Base-by-base conservation (phyloP, 2,888 invertebrate genomes). In the Monopis laevigella region DNA sequence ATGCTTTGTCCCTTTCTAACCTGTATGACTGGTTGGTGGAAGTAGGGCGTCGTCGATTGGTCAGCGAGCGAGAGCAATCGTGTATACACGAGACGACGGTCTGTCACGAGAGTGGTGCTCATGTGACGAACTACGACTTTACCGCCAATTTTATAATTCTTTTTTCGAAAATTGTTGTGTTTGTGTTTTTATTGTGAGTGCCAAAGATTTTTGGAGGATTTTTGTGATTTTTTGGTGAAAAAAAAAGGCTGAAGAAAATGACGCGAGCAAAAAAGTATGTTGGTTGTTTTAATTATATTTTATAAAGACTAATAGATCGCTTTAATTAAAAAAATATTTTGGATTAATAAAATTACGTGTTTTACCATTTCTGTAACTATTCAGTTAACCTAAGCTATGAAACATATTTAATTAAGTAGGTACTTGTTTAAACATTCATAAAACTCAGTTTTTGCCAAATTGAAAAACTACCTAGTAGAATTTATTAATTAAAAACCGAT, bases 51-150 rank as follows among this genome's bases (percentile, higher is more conserved):
- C 12, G 29, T 29, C 12, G 29, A 12, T 29, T 7, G 11, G 29
- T 29, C 11, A 12, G 14, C 10, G 32, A 16, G 32, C 14, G 32
- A 32, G 32, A 32, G 17, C 17, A 32, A 32, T 17, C 17, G n/a
- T 32, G n/a, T n/a, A 13, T 27, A 18, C 26, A n/a, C 27, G 27
- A 73, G 65, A 75, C 62, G 62, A 70, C 77, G 72, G 68, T 67
- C 70, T 65, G 18, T 65, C 62, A 60, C 70, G 71, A 62, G 66
- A 67, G 69, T 58, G 64, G 36, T 73, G 73, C 67, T 71, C 67
- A 66, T 73, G 68, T 75, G 67, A 73, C 55, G 58, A 55, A 57
- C 36, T 19, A 36, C 14, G 6, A 24, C 12, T 36, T 74, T 71
- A 62, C 71, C 78, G 78, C 73, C 71, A 68, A 71, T 64, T 58